Conservation (phyloP, 2,888 invertebrate species). For the Epistrophe grossulariae region DNA sequence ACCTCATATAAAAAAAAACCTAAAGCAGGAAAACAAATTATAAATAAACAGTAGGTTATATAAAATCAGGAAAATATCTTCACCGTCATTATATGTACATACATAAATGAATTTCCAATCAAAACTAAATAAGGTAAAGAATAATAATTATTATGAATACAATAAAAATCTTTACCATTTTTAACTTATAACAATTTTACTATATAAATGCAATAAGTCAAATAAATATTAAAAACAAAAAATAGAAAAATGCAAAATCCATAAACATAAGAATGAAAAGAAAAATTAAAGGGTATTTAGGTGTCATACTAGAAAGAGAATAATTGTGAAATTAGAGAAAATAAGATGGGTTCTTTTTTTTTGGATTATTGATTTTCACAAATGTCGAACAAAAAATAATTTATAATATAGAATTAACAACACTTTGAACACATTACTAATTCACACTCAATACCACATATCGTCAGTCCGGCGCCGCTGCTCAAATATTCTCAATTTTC, state of each 20-base stretch:
- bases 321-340: not conserved
- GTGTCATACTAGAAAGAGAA: not conserved
- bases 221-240: not conserved
- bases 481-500: not conserved
- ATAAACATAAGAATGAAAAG: not conserved
- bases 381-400: not conserved
- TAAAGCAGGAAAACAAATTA: slow-evolving; percentile 6
- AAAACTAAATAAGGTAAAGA: slow-evolving; percentile 1
- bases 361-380: not conserved
- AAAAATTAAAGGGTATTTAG: not conserved
- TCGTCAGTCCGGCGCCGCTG: too few species aligned
- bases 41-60: not conserved
- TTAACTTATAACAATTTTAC: slow-evolving; percentile 45
- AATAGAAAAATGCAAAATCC: slow-evolving; percentile 43
- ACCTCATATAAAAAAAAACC: slow-evolving; percentile 5
- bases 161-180: slow-evolving; percentile 19
- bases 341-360: not conserved
- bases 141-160: slow-evolving; percentile 22
- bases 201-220: not conserved
- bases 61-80: slow-evolving; percentile 1
- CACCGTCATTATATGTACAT: not conserved
- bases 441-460: not conserved
- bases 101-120: slow-evolving; percentile 2
- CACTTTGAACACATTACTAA: not conserved
- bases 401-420: not conserved